Conservation (phyloP, 2,888 invertebrate species). For the Agapostemon virescens region DNA sequence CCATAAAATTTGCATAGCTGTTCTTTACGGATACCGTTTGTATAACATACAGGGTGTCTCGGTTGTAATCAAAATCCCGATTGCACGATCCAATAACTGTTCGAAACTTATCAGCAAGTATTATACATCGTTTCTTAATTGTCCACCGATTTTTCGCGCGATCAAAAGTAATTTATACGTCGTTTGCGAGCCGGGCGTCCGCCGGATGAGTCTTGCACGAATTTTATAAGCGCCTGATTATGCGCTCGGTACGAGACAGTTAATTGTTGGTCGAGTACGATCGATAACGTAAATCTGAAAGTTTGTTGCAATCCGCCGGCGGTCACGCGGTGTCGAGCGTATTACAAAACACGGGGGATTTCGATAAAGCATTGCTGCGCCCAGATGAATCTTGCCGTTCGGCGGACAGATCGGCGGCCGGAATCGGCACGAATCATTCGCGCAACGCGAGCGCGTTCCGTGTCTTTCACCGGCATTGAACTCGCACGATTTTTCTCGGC, state of each 20-base stretch:
- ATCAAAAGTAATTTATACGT: background rate
- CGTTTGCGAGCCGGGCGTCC: background rate
- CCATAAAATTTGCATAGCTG: conserved; percentile 9
- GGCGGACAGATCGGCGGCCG: background rate
- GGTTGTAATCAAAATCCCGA: background rate
- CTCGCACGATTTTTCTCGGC: conserved; percentile 2
- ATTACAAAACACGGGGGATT: background rate
- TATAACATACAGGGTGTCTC: conserved; percentile 5
- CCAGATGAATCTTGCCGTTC: background rate
- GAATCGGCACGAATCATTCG: background rate
- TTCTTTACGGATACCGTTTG: background rate
- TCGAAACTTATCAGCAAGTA: background rate
- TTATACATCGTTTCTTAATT: background rate
- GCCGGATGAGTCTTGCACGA: background rate
- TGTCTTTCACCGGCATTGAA: conserved; percentile 17
- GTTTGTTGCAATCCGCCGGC: background rate
- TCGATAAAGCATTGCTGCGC: background rate
- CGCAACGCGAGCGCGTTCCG: background rate
- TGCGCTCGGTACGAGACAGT: background rate
- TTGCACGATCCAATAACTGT: background rate
- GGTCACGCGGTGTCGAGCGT: background rate
- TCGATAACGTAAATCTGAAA: background rate
- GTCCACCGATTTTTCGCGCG: background rate
- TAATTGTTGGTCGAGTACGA: background rate
- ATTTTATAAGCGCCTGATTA: background rate